A percentile compares a stretch with the other conserved stretches of the same genome.
phyloP scores from a whole-genome alignment of 2,113 vertebrate species.

The Amphiprion percula region DNA sequence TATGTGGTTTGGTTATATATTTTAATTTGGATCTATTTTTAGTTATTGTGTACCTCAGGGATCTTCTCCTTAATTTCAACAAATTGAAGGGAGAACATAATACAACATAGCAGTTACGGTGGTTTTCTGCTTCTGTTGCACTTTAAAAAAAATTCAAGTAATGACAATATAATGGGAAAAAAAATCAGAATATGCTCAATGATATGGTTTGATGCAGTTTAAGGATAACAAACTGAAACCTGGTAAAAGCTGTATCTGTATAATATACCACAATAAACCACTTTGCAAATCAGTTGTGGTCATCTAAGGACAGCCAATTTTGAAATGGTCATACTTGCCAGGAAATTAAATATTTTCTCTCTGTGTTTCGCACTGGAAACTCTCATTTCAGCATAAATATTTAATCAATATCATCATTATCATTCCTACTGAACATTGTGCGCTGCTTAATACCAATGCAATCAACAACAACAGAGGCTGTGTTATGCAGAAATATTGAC shows the following conservation, averaged over 20 bases:
- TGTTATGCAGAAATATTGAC: constrained; percentile 51
- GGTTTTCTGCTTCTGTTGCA: neutral
- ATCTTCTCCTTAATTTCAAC: neutral
- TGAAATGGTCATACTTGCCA: neutral
- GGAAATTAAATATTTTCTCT: constrained; percentile 11
- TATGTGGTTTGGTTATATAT: constrained; percentile 19
- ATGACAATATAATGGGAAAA: neutral
- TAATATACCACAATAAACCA: neutral
- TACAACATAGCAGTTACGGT: neutral
- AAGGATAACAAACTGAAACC: neutral
- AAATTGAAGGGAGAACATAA: neutral
- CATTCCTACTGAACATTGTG: constrained; percentile 39
- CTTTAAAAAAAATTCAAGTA: neutral
- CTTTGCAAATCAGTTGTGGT: neutral
- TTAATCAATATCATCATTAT: constrained; percentile 54
- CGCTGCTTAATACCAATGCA: constrained; percentile 45
- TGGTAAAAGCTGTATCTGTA: neutral
- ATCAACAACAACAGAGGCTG: constrained; percentile 39
- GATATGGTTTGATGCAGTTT: neutral
- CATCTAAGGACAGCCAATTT: constrained; percentile 6
- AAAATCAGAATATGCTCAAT: neutral
- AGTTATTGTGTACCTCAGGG: constrained; percentile 7
- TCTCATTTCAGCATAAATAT: constrained; percentile 62
- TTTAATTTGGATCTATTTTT: constrained; percentile 42
- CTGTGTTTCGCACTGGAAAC: constrained; percentile 9